A percentile compares a stretch with the other conserved stretches of the same genome.
Evolutionary conservation across 2,797 vertebrate genomes (phyloP).

Genomic region (Lepidocolaptes lacrymiger): DNA sequence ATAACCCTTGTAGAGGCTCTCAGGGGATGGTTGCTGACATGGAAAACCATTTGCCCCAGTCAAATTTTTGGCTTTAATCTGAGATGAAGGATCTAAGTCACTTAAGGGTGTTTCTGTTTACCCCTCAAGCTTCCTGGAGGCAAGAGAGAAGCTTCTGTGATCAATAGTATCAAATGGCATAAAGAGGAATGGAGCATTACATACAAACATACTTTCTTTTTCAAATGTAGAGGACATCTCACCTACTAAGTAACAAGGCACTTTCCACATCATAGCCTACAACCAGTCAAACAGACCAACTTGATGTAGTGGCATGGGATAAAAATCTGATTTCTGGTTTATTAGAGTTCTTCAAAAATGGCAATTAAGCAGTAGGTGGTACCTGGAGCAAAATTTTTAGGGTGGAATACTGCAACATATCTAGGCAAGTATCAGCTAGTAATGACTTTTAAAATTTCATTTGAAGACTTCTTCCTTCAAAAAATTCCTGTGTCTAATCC

Average conservation of each 20-base stretch:
- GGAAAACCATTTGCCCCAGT: constrained; percentile 61
- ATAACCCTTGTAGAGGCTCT: constrained; percentile 7
- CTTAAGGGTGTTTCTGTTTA: constrained; percentile 68
- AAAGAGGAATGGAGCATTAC: neutral
- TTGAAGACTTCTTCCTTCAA: neutral
- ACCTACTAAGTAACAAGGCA: neutral
- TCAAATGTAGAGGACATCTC: neutral
- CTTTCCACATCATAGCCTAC: neutral
- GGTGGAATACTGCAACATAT: neutral
- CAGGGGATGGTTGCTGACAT: constrained; percentile 44
- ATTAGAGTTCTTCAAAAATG: neutral
- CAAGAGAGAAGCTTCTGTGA: constrained; percentile 48
- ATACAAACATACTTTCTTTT: neutral
- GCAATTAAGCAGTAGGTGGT: neutral
- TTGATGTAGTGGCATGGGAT: neutral
- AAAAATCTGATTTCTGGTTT: neutral
- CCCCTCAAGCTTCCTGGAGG: constrained; percentile 64
- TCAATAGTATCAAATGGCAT: constrained; percentile 60
- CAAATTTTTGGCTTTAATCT: constrained; percentile 57
- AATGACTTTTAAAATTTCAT: neutral
- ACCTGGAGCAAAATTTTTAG: neutral
- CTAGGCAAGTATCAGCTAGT: neutral
- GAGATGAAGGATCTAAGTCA: constrained; percentile 62
- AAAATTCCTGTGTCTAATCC: neutral
- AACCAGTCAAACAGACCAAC: neutral